phyloP scores from a whole-genome alignment of 1,140 invertebrate genomes.

The Aradophagus sp. region DNA sequence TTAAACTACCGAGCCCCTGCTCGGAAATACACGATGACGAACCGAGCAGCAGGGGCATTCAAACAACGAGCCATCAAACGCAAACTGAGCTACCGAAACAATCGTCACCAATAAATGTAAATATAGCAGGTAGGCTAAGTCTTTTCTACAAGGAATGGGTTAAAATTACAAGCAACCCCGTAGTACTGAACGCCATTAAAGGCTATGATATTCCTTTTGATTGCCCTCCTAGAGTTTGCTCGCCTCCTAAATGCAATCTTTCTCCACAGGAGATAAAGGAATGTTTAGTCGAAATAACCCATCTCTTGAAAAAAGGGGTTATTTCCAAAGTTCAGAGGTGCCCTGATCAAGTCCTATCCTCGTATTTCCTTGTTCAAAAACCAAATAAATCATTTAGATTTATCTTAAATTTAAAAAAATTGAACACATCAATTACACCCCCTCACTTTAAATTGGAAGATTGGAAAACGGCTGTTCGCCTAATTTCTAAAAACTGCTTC shows the following conservation, averaged over 20 bases:
- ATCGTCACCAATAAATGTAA: constrained; percentile 1
- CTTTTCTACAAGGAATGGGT: not conserved
- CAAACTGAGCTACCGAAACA: not conserved
- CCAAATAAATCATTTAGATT: constrained; percentile 2
- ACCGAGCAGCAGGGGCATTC: constrained; percentile 1
- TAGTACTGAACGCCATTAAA: not conserved
- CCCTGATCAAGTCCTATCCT: constrained; percentile 42
- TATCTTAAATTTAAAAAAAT: constrained; percentile 55
- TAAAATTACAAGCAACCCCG: not conserved
- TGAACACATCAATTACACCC: constrained; percentile 39
- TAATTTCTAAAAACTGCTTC: constrained; percentile 26
- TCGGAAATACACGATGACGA: not conserved
- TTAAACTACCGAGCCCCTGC: constrained; percentile 10
- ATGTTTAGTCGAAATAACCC: not conserved
- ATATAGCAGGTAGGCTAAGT: constrained; percentile 1
- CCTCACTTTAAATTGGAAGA: constrained; percentile 57
- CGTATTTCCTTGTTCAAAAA: constrained; percentile 37
- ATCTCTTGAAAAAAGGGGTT: constrained; percentile 2
- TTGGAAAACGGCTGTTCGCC: constrained; percentile 32
- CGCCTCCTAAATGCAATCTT: not conserved
- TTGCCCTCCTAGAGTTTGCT: not conserved
- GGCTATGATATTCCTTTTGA: constrained; percentile 14
- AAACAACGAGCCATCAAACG: not conserved
- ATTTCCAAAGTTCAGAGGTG: not conserved
- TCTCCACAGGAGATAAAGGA: not conserved